Conservation (phyloP, 2,888 invertebrate species). For the Scotopteryx bipunctaria region DNA sequence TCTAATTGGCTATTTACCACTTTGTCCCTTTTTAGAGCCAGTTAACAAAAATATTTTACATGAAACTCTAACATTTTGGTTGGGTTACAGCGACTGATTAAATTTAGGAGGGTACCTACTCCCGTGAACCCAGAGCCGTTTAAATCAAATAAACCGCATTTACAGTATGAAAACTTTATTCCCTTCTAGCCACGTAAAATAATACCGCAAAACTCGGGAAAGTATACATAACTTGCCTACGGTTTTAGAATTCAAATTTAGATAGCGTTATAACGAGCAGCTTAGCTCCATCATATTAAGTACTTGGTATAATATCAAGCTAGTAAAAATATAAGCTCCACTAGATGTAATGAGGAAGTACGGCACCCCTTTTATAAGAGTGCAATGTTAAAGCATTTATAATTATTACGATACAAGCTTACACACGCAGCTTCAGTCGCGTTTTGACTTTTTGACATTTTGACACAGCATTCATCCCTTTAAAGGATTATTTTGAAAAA, state of each 20-base stretch:
- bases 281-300: slow-evolving; percentile 44
- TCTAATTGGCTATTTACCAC: slow-evolving; percentile 28
- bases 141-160: slow-evolving; percentile 62
- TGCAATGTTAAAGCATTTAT: too few relatives aligned
- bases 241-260: slow-evolving; percentile 54
- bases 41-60: slow-evolving; percentile 29
- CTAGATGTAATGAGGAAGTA: background rate
- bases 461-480: too few relatives aligned
- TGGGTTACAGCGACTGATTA: slow-evolving; percentile 45
- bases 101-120: slow-evolving; percentile 45
- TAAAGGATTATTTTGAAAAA: too few relatives aligned
- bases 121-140: slow-evolving; percentile 43
- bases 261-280: slow-evolving; percentile 47
- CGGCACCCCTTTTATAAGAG: too few relatives aligned
- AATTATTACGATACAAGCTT: too few relatives aligned
- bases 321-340: background rate
- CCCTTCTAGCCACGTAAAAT: slow-evolving; percentile 56
- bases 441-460: too few relatives aligned
- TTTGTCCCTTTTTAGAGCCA: slow-evolving; percentile 27
- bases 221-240: slow-evolving; percentile 54
- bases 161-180: slow-evolving; percentile 58
- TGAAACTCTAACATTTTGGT: slow-evolving; percentile 44
- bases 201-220: slow-evolving; percentile 55
- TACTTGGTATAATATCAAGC: slow-evolving; percentile 21
- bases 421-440: too few relatives aligned